Evolutionary conservation across 2,113 vertebrate genomes (phyloP), one percentile per base, ranked within the genome.

Genomic region (Spea bombifrons): DNA sequence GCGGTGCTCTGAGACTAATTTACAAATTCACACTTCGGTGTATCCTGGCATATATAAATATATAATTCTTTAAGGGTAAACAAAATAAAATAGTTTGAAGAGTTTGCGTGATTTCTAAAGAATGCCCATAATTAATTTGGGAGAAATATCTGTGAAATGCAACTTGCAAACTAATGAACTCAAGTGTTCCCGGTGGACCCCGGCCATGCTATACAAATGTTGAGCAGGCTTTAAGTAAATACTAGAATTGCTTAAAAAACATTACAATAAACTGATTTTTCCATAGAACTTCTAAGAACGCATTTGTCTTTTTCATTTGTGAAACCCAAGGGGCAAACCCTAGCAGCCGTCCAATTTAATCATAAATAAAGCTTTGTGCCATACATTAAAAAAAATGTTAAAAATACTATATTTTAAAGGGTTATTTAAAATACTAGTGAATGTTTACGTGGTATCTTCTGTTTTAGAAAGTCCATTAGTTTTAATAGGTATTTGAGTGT

Each of bases 301-400:
- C 86, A 85, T 89, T 87, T 81, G 86, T 84, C 83, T 86, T 84
- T 89, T 83, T 85, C 80, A 86, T 87, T 87, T 86, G 76, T 75
- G 82, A 84, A 86, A 76, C 85, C 81, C 83, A 81, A 80, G 82
- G 85, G 84, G 68, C 73, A 76, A 82, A 67, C 79, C 2, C 30
- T 1, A 30, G 55, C 77, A 81, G 71, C 77, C 75, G 83, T 81
- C 85, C 50, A 87, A 84, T 83, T 83, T 81, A 86, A 83, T 82
- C 82, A 87, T 85, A 86, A 87, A 90, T 87, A 86, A 74, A 87
- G 75, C 85, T 85, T 86, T 86, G 81, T 83, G 82, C 82, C 30
- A 30, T 30, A 30, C 30, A 30, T 30, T 30, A 30, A 30, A 30
- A 30, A 30, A 30, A 30, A 30, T 30, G 30, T 30, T 1, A 30